Evolutionary conservation across 2,113 vertebrate genomes (phyloP).

Genomic region (Dicrurus megarhynchus): DNA sequence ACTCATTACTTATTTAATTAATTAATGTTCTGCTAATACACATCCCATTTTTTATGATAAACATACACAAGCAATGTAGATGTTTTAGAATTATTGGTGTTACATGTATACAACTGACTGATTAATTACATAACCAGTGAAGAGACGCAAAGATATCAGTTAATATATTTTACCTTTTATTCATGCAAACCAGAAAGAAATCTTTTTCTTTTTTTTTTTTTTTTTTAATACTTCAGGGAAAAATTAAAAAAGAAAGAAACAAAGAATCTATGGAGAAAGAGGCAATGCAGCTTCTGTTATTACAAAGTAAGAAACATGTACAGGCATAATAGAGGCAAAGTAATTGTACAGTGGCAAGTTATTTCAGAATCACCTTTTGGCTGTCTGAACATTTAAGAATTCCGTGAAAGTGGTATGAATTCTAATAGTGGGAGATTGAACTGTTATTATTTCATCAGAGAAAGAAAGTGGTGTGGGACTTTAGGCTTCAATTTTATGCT

Average conservation of each 20-base stretch:
- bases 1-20: no score
- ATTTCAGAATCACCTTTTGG: background rate
- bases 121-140: background rate
- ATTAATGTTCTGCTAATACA: background rate
- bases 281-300: background rate
- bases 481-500: background rate
- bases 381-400: background rate
- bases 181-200: background rate
- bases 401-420: background rate
- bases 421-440: background rate
- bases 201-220: background rate
- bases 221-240: background rate
- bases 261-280: background rate
- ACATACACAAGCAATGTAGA: background rate
- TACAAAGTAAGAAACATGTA: background rate
- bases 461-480: background rate
- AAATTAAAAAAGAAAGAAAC: rapidly evolving
- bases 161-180: background rate
- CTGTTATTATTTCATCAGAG: background rate
- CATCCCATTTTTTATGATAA: background rate
- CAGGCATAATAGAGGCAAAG: background rate
- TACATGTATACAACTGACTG: background rate
- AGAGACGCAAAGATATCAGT: background rate
- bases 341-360: background rate
- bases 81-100: background rate